Conservation (phyloP, 1,140 invertebrate genomes). For the Daktulosphaira vitifoliae region DNA sequence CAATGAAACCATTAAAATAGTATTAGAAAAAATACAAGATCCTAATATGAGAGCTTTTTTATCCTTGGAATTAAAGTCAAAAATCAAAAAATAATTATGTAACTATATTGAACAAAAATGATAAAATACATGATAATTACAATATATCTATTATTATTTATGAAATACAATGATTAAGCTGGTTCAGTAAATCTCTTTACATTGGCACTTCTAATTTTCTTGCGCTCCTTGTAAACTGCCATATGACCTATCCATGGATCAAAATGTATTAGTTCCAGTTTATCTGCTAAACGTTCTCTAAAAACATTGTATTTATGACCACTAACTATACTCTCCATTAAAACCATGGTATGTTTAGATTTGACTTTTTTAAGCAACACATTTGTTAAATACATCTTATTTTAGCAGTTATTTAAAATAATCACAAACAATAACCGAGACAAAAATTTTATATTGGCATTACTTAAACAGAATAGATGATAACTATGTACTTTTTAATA, state of each 20-base stretch:
- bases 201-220: conserved; percentile 52
- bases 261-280: conserved; percentile 61
- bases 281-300: conserved; percentile 64
- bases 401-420: not conserved
- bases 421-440: too few relatives aligned
- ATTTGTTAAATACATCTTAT: conserved; percentile 41
- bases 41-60: conserved; percentile 72
- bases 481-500: too few relatives aligned
- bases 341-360: conserved; percentile 55
- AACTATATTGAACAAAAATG: not conserved
- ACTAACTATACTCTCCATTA: conserved; percentile 64
- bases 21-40: conserved; percentile 70
- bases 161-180: not conserved
- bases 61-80: conserved; percentile 54
- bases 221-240: conserved; percentile 55
- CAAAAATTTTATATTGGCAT: too few relatives aligned
- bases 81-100: conserved; percentile 10
- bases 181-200: conserved; percentile 25
- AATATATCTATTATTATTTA: not conserved
- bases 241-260: conserved; percentile 62
- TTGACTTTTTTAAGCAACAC: conserved; percentile 40
- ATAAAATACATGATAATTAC: not conserved
- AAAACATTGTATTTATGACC: conserved; percentile 58
- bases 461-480: too few relatives aligned
- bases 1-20: conserved; percentile 58